Conservation (phyloP, 2,113 vertebrate genomes). For the Mirza zaza region DNA sequence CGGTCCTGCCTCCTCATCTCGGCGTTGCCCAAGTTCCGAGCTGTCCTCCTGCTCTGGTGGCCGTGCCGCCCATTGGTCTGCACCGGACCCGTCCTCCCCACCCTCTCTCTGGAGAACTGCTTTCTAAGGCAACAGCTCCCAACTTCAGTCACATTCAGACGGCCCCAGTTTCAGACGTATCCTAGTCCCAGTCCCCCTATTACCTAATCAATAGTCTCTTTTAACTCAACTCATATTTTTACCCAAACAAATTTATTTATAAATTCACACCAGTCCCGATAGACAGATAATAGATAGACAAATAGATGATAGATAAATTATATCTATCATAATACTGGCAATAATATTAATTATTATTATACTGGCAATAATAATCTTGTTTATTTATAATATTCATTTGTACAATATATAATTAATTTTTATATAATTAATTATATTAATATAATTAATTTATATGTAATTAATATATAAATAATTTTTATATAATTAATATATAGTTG, state of each 20-base stretch:
- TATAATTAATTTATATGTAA: no score
- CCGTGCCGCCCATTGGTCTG: accelerated
- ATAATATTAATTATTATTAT: no score
- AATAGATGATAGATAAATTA: neutral
- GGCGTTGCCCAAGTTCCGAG: neutral
- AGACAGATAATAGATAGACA: neutral
- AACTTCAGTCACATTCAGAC: neutral
- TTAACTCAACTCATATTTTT: neutral
- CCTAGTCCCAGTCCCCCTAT: neutral
- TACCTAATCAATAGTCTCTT: neutral
- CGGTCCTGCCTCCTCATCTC: neutral
- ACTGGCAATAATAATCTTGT: no score
- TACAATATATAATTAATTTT: no score
- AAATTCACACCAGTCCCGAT: neutral
- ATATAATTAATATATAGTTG: no score
- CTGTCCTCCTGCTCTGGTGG: no score
- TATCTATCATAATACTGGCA: no score
- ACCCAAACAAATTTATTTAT: neutral
- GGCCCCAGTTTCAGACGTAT: neutral
- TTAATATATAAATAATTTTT: no score
- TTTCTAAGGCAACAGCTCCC: neutral
- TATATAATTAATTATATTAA: no score
- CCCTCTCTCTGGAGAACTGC: neutral
- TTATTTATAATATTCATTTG: no score
- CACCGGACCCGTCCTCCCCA: neutral